phyloP scores from a whole-genome alignment of 2,113 vertebrate genomes.

The Ctenodactylus gundi region DNA sequence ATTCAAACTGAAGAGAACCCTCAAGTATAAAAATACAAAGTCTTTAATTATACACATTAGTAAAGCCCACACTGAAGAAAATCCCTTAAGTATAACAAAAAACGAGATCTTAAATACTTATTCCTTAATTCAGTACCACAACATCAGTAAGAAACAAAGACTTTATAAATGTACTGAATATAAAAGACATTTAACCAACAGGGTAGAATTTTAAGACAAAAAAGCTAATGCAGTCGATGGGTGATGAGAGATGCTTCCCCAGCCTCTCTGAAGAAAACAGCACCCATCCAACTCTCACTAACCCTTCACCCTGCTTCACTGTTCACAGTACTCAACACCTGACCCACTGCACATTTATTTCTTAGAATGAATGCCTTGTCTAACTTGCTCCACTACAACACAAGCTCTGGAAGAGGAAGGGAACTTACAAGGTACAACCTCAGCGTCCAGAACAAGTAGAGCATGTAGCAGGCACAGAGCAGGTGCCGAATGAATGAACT shows the following conservation, averaged over 20 bases:
- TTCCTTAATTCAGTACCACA: slow-evolving; percentile 9
- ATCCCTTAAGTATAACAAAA: background rate
- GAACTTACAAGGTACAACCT: background rate
- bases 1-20: slow-evolving; percentile 27
- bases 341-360: background rate
- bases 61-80: slow-evolving; percentile 15
- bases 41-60: background rate
- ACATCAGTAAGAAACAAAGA: background rate
- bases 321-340: background rate
- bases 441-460: background rate
- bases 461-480: background rate
- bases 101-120: background rate
- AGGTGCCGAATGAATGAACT: background rate
- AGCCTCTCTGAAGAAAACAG: background rate
- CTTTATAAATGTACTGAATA: background rate
- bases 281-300: background rate
- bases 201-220: background rate
- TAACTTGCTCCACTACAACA: slow-evolving; percentile 1
- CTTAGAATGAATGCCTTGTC: background rate
- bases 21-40: background rate
- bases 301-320: background rate
- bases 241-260: background rate
- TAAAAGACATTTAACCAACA: background rate
- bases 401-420: slow-evolving; percentile 10
- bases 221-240: background rate